Evolutionary conservation across 2,888 invertebrate species (phyloP), one percentile per base, ranked within the genome.

Genomic region (Dasypogon diadema): DNA sequence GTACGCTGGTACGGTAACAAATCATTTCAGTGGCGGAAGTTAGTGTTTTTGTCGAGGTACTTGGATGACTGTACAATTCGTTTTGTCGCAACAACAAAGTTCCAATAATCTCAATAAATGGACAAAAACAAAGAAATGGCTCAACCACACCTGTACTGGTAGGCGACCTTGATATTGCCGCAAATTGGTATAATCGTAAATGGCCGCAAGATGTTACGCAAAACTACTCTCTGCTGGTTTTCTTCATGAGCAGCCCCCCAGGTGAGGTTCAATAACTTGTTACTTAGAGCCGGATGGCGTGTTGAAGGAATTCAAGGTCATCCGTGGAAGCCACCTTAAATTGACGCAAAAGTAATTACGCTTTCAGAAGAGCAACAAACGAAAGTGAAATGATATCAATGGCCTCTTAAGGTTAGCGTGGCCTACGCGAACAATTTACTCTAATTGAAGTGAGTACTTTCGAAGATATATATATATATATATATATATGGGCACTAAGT

Each of bases 201-300:
- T 46, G 54, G 21, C 54, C 18, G 5, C 54, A 54, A 30, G 54
- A 30, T 54, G 30, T 70, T 70, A 70, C 70, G 54, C 54, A 54
- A 54, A 54, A 5, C 48, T n/a, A 6, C 22, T 18, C 54, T 54
- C 18, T 16, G 54, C 21, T 54, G 16, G 21, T 54, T 21, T 18
- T 54, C 2, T 12, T 42, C 12, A 42, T 12, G n/a, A 42, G 12
- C 30, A 30, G 30, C 30, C 2, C 12, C 42, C 0, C 5, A 10
- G 34, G 34, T 30, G 68, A 46, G 70, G 70, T 70, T 70, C 70
- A 70, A 54, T 70, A 54, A 70, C 70, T 70, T 46, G 16, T 30
- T 30, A 16, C 65, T 46, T 54, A 54, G 70, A 54, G 51, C 54
- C 54, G 34, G 70, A 70, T 70, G 70, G 21, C 34, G n/a, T 30